A percentile compares a stretch with the other conserved stretches of the same genome.
These are phyloP conservation scores for Rousettus leschenaultii DNA, from an alignment of 2,113 vertebrate species.

Conservation along the genomic window DNA sequence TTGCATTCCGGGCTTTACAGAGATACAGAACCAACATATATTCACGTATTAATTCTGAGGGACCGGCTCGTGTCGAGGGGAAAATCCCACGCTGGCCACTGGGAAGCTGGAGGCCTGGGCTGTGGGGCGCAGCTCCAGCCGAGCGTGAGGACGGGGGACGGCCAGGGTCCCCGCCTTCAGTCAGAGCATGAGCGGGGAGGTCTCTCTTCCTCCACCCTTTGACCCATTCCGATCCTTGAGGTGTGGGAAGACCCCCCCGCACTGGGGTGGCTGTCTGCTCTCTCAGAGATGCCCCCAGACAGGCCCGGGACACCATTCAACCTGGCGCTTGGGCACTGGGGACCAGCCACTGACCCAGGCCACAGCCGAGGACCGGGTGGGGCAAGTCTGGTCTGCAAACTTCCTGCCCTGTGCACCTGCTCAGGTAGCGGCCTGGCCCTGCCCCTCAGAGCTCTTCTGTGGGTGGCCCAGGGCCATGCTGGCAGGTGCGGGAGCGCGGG, in stretches of 20 bases:
- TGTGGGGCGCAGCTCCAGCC: fast-evolving
- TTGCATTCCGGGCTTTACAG: fast-evolving
- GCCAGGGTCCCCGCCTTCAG: background rate
- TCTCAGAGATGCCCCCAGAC: background rate
- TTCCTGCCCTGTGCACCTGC: too few relatives aligned
- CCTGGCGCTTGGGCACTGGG: too few relatives aligned
- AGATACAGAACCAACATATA: background rate
- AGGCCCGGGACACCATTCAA: background rate
- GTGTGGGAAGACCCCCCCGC: background rate
- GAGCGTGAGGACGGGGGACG: background rate
- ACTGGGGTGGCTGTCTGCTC: background rate
- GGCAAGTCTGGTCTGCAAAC: too few relatives aligned
- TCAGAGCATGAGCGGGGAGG: background rate
- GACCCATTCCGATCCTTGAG: too few relatives aligned
- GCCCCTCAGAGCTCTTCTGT: background rate
- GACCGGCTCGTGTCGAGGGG: background rate
- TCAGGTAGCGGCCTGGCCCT: background rate
- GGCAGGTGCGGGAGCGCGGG: background rate
- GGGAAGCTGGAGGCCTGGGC: background rate
- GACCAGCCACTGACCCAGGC: too few relatives aligned
- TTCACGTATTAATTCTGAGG: background rate
- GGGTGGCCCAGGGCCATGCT: background rate
- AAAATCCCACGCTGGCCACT: background rate
- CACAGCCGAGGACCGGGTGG: too few relatives aligned
- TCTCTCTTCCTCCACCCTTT: background rate